Evolutionary conservation across 1,140 invertebrate genomes (phyloP), one percentile per base, ranked within the genome.

Genomic region (Heliconius hermathena): DNA sequence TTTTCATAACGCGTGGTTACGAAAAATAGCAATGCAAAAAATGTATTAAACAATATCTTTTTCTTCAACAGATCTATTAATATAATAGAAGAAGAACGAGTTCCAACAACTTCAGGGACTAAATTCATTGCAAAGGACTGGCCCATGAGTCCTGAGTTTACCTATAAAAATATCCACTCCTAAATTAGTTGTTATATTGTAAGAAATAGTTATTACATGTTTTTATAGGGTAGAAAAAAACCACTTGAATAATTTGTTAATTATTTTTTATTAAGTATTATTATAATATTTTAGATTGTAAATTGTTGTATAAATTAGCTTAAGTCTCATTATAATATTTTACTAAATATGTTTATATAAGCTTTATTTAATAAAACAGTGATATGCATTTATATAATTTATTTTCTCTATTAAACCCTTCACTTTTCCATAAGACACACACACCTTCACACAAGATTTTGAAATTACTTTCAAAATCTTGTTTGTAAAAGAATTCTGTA

Each of bases 121-220:
- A 66, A 13, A 66, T 26, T 66, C 26, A 13, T 11, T 66, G 22
- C 22, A 66, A 66, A 66, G 4, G 60, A 66, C 13, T 66, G 60
- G 26, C 26, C 26, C 3, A 66, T 66, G 60, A 66, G 60, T 16
- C 60, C 26, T 16, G 26, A 66, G 26, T 66, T 66, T 29, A 66
- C 60, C 16, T 66, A 66, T 29, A 66, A 66, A 66, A 66, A 66
- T 66, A 66, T 66, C n/a, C 60, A 66, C 26, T 66, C 60, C n/a
- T 57, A 57, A 57, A 22, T 66, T 66, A 16, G 1, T 66, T 26
- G 22, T 22, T 22, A 16, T 26, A 18, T 16, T 66, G 22, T 26
- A 26, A 66, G 22, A 66, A 16, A 26, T 66, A 66, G 16, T 57
- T 29, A 66, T 66, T 29, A 66, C 13, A 16, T 29, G 2, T 66